phyloP scores from a whole-genome alignment of 2,113 vertebrate genomes.

The Muntiacus reevesi region DNA sequence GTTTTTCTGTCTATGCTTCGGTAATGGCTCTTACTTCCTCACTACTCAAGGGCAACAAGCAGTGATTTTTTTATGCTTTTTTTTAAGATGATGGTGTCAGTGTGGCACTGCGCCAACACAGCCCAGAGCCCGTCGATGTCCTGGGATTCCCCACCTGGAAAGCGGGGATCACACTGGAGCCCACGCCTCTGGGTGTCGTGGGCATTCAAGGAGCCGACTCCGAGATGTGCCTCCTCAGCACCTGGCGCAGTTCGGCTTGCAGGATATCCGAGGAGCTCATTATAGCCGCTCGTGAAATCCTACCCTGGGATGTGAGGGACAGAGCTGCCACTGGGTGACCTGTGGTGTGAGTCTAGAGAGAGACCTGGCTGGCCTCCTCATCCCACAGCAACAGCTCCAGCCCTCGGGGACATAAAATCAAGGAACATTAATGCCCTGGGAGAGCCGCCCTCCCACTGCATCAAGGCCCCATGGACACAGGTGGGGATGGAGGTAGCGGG shows the following conservation, averaged over 20 bases:
- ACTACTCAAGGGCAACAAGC: not conserved
- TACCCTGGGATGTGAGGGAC: not conserved
- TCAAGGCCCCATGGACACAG: not conserved
- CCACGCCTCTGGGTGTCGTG: fast-evolving
- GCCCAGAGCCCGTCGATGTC: not conserved
- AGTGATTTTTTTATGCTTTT: not conserved
- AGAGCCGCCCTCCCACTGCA: not conserved
- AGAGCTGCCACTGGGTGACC: not conserved
- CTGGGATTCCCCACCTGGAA: not conserved
- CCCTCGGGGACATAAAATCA: not conserved
- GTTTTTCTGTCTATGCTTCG: not conserved
- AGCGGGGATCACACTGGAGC: not conserved
- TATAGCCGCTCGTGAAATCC: not conserved
- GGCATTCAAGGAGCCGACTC: not conserved
- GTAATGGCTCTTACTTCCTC: not conserved
- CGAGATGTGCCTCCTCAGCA: fast-evolving
- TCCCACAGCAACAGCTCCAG: not conserved
- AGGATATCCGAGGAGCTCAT: not conserved
- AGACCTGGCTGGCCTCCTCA: not conserved
- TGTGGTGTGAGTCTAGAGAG: not conserved
- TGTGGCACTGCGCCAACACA: fast-evolving
- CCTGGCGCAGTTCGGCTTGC: not conserved
- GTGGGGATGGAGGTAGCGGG: fast-evolving
- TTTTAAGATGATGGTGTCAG: not conserved
- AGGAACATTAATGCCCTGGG: not conserved